phyloP scores from a whole-genome alignment of 2,797 vertebrate genomes.

The Scolopax rusticola region DNA sequence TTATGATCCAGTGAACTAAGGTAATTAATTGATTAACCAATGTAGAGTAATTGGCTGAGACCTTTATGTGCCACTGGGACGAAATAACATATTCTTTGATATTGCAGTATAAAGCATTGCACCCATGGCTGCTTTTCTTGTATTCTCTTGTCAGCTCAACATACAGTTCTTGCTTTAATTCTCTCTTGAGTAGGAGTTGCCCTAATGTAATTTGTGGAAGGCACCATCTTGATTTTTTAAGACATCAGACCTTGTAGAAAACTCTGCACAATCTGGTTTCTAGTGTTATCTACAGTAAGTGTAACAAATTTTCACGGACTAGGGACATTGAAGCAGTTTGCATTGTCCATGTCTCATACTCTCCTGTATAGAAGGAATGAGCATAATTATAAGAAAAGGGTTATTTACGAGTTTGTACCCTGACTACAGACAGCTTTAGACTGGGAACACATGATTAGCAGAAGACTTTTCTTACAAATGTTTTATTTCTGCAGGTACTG shows the following conservation, averaged over 20 bases:
- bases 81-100: not conserved
- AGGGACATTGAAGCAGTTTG: not conserved
- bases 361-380: not conserved
- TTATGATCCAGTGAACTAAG: not conserved
- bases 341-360: not conserved
- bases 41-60: not conserved
- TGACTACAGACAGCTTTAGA: not conserved
- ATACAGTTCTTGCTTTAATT: not conserved
- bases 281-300: not conserved
- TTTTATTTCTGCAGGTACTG: slow-evolving; percentile 11
- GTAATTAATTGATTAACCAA: not conserved
- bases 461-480: not conserved
- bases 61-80: not conserved
- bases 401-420: not conserved
- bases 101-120: not conserved
- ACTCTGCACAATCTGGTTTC: not conserved
- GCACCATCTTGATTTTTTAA: not conserved
- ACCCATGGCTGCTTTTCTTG: not conserved
- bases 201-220: not conserved
- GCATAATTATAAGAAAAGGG: not conserved
- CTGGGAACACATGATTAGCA: not conserved
- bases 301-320: not conserved
- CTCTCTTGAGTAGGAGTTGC: not conserved
- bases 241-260: not conserved
- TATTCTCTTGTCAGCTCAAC: not conserved